Evolutionary conservation across 2,888 invertebrate genomes (phyloP).

Genomic region (Prosapia bicincta): DNA sequence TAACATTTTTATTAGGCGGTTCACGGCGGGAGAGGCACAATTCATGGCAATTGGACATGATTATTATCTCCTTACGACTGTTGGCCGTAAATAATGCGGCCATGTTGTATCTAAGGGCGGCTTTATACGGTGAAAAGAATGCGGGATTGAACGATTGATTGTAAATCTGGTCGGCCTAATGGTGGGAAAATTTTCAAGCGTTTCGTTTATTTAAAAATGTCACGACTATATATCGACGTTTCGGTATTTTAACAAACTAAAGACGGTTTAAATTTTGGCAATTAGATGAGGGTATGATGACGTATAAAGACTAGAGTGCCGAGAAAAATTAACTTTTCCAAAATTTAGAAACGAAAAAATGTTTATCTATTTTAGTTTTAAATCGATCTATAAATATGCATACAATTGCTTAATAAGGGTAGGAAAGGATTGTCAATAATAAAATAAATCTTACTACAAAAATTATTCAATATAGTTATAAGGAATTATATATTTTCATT

Average conservation of each 20-base stretch:
- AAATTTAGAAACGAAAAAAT: too few relatives aligned
- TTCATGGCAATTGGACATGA: constrained; percentile 26
- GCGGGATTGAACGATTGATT: constrained; percentile 2
- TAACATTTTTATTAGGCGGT: constrained; percentile 27
- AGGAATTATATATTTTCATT: too few relatives aligned
- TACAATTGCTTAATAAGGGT: too few relatives aligned
- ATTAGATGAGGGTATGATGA: background rate
- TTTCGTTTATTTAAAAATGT: background rate
- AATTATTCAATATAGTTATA: too few relatives aligned
- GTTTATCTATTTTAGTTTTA: too few relatives aligned
- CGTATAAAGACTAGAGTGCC: background rate
- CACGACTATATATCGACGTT: background rate
- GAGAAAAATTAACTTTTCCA: too few relatives aligned
- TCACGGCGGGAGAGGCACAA: constrained; percentile 20
- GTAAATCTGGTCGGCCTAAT: constrained; percentile 6
- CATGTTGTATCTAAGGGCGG: constrained; percentile 19
- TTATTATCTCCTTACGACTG: constrained; percentile 25
- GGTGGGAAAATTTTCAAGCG: background rate
- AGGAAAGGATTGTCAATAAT: too few relatives aligned
- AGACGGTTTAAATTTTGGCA: background rate
- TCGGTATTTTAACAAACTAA: background rate
- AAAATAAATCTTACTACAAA: too few relatives aligned
- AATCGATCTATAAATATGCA: too few relatives aligned
- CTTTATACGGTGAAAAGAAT: constrained; percentile 11
- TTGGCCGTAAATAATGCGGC: constrained; percentile 18